Conservation (phyloP, 2,888 invertebrate genomes). For the Synanthedon formicaeformis region DNA sequence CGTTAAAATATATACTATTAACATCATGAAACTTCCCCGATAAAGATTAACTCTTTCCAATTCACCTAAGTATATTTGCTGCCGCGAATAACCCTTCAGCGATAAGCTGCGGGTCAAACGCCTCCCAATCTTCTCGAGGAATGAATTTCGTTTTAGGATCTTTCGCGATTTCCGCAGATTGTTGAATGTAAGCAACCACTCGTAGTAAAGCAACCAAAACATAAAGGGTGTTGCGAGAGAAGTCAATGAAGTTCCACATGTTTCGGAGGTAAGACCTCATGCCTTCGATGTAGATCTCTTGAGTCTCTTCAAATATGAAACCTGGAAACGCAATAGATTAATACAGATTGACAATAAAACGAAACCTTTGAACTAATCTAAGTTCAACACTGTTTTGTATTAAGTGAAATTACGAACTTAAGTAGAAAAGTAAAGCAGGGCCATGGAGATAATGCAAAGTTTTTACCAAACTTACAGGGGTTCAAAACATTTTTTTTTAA, state of each 20-base stretch:
- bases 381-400: neutral
- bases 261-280: slow-evolving; percentile 87
- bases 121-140: slow-evolving; percentile 89
- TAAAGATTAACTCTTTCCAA: too few species aligned
- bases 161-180: slow-evolving; percentile 74
- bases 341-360: neutral
- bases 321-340: slow-evolving; percentile 51
- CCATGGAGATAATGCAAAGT: too few species aligned
- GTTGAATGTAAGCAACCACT: slow-evolving; percentile 81
- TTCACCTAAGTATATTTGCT: slow-evolving; percentile 89
- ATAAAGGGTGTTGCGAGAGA: slow-evolving; percentile 89
- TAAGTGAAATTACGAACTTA: too few species aligned
- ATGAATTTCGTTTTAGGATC: slow-evolving; percentile 80
- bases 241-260: slow-evolving; percentile 98
- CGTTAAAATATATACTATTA: too few species aligned
- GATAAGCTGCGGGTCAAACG: slow-evolving; percentile 93
- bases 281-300: slow-evolving; percentile 91
- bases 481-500: too few species aligned
- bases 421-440: too few species aligned
- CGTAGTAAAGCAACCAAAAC: slow-evolving; percentile 77
- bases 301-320: slow-evolving; percentile 92
- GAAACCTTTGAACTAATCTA: neutral
- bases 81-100: slow-evolving; percentile 94
- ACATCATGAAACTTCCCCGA: too few species aligned
- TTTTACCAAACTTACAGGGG: too few species aligned